phyloP scores from a whole-genome alignment of 2,113 vertebrate species.

The Chrysemys picta region DNA sequence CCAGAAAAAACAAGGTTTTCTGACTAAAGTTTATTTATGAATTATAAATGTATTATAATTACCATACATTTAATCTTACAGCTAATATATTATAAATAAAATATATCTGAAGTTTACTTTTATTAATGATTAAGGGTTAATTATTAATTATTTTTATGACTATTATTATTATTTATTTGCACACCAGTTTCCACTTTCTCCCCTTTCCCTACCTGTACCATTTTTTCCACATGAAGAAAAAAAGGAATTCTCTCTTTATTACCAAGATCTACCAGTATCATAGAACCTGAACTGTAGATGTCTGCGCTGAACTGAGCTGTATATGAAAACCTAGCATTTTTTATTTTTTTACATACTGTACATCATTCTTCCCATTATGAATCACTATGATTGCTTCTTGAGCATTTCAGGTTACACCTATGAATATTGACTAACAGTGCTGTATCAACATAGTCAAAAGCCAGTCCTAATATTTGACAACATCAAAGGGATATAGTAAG shows the following conservation, averaged over 20 bases:
- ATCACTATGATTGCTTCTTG: neutral
- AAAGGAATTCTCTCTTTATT: conserved; percentile 26
- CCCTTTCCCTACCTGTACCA: neutral
- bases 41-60: conserved; percentile 72
- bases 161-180: conserved; percentile 4
- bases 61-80: conserved; percentile 55
- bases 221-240: neutral
- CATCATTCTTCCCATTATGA: neutral
- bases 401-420: conserved; percentile 37
- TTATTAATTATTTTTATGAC: neutral
- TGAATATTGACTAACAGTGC: conserved; percentile 39
- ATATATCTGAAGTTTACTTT: conserved; percentile 42
- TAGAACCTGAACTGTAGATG: neutral
- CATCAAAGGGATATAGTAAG: conserved; percentile 31
- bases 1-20: conserved; percentile 11
- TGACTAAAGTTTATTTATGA: neutral
- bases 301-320: neutral
- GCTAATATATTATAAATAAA: conserved; percentile 56
- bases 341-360: neutral
- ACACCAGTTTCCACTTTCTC: conserved; percentile 18
- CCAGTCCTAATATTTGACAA: conserved; percentile 32
- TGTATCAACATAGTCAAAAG: conserved; percentile 36
- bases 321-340: neutral
- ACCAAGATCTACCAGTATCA: conserved; percentile 18
- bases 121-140: neutral